Conservation (phyloP, 2,888 invertebrate genomes). For the Agrochola circellaris region DNA sequence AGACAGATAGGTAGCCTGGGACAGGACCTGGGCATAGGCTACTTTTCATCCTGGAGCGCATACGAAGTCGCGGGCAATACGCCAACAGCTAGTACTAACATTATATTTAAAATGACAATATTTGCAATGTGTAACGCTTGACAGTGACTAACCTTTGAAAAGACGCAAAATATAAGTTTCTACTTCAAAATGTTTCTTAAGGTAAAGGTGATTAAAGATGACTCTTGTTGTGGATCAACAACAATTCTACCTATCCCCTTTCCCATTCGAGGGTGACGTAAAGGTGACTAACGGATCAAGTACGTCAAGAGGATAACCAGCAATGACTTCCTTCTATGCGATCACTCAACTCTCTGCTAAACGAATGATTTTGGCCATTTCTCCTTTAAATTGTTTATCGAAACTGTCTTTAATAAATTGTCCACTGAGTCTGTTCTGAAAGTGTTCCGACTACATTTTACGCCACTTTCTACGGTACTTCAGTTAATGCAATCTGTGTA, state of each 20-base stretch:
- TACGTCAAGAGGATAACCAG: no score
- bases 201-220: background rate
- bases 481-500: constrained; percentile 26
- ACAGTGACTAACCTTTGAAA: background rate
- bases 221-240: background rate
- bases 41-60: no score
- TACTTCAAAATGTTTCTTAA: background rate
- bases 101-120: background rate
- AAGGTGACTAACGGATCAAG: background rate
- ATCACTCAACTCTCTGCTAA: no score
- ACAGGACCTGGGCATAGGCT: no score
- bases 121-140: background rate
- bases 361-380: background rate
- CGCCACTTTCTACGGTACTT: constrained; percentile 33
- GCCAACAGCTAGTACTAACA: background rate
- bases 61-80: no score
- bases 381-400: background rate
- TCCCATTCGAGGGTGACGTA: background rate
- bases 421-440: background rate
- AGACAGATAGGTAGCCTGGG: no score
- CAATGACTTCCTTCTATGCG: no score
- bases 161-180: no score
- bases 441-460: constrained; percentile 21
- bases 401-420: background rate
- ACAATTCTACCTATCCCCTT: background rate